phyloP scores from a whole-genome alignment of 2,888 invertebrate genomes.

The Seladonia tumulorum region DNA sequence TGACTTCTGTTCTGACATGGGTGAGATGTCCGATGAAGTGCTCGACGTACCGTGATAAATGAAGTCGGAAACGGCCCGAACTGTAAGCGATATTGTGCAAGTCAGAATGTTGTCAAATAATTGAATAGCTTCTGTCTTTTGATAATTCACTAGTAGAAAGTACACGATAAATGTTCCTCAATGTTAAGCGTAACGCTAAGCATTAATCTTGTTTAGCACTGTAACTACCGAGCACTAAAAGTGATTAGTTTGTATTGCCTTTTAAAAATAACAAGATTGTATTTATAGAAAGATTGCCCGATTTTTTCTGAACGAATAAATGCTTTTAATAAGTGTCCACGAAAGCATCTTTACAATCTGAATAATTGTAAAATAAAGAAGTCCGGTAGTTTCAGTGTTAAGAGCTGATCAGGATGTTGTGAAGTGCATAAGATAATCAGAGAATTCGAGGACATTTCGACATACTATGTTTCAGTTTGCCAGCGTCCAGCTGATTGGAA shows the following conservation, averaged over 20 bases:
- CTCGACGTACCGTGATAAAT: slow-evolving; percentile 91
- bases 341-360: no score
- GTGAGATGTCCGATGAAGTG: slow-evolving; percentile 91
- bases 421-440: not conserved
- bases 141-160: no score
- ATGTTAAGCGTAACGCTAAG: no score
- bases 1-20: slow-evolving; percentile 92
- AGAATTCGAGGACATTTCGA: slow-evolving; percentile 59
- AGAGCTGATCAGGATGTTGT: not conserved
- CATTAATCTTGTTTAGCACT: no score
- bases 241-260: no score
- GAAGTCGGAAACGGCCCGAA: slow-evolving; percentile 87
- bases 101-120: not conserved
- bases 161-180: not conserved
- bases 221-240: no score
- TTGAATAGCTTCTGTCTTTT: not conserved
- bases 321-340: no score
- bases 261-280: no score
- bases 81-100: slow-evolving; percentile 67
- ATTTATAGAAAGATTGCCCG: no score
- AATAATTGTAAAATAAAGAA: no score
- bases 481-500: slow-evolving; percentile 89
- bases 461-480: slow-evolving; percentile 90
- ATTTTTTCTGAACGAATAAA: no score
- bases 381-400: no score